These are phyloP conservation scores for Antheraea yamamai DNA, from an alignment of 2,888 invertebrate genomes.

Conservation along the genomic window DNA sequence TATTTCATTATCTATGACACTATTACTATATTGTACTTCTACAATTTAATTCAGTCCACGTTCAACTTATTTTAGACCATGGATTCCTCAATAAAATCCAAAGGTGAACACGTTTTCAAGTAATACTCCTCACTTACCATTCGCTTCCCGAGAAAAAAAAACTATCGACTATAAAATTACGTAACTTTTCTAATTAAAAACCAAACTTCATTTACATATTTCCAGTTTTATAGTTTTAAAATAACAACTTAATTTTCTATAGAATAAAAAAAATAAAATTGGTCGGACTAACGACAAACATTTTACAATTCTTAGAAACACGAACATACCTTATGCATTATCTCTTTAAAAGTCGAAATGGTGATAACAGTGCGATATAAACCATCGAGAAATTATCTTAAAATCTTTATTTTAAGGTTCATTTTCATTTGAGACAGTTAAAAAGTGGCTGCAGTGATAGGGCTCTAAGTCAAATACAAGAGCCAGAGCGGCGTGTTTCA, in stretches of 20 bases:
- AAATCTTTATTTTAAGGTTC: neutral
- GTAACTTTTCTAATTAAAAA: constrained; percentile 18
- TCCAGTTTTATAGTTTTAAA: constrained; percentile 47
- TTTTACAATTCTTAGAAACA: constrained; percentile 67
- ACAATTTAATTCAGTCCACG: no score
- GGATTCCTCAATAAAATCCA: no score
- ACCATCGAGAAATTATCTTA: constrained; percentile 31
- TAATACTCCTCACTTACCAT: no score
- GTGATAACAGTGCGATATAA: constrained; percentile 34
- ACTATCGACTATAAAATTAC: neutral
- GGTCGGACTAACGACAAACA: constrained; percentile 52
- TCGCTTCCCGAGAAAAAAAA: no score
- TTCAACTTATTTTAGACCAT: no score
- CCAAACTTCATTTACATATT: constrained; percentile 31
- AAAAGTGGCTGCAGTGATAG: constrained; percentile 54
- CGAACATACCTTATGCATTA: constrained; percentile 68
- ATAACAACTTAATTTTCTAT: constrained; percentile 65
- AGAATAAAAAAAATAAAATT: constrained; percentile 43
- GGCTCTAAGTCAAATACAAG: constrained; percentile 59
- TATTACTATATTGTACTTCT: no score
- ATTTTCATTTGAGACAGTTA: constrained; percentile 25
- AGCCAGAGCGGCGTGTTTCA: constrained; percentile 58
- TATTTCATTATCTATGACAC: no score
- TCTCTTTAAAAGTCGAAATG: constrained; percentile 38
- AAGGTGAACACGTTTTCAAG: no score